These are phyloP conservation scores for Procambarus virginalis DNA, from an alignment of 1,140 invertebrate genomes.

Conservation along the genomic window DNA sequence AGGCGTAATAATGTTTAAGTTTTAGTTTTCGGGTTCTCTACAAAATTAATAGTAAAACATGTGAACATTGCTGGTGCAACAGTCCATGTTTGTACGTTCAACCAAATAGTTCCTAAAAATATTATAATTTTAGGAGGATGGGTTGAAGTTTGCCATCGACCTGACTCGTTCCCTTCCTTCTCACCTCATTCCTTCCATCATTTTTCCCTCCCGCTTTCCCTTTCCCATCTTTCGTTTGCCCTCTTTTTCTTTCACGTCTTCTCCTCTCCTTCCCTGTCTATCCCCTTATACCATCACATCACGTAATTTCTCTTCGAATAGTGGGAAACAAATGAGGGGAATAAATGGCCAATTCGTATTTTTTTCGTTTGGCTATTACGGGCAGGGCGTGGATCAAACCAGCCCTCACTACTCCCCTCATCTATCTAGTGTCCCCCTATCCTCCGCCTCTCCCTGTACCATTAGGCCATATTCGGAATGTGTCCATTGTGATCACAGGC, in stretches of 20 bases:
- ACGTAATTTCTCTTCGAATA: background rate
- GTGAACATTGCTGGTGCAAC: too few species aligned
- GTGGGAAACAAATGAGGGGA: background rate
- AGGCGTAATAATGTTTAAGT: too few species aligned
- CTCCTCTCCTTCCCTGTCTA: background rate
- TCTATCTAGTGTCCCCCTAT: background rate
- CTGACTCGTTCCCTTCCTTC: too few species aligned
- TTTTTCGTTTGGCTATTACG: background rate
- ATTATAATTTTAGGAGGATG: too few species aligned
- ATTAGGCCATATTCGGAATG: slow-evolving; percentile 29
- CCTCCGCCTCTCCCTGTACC: background rate
- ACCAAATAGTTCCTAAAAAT: too few species aligned
- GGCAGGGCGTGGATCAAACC: background rate
- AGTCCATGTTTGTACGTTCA: too few species aligned
- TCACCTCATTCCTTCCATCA: background rate
- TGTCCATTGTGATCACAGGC: slow-evolving; percentile 4
- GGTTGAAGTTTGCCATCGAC: too few species aligned
- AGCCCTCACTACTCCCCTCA: background rate
- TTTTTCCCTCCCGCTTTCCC: background rate
- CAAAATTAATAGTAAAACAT: too few species aligned
- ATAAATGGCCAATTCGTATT: background rate
- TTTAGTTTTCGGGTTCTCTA: too few species aligned
- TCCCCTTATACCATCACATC: background rate
- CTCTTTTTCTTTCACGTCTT: background rate
- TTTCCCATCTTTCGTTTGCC: background rate